Conservation (phyloP, 2,797 vertebrate genomes). For the Rousettus madagascariensis region DNA sequence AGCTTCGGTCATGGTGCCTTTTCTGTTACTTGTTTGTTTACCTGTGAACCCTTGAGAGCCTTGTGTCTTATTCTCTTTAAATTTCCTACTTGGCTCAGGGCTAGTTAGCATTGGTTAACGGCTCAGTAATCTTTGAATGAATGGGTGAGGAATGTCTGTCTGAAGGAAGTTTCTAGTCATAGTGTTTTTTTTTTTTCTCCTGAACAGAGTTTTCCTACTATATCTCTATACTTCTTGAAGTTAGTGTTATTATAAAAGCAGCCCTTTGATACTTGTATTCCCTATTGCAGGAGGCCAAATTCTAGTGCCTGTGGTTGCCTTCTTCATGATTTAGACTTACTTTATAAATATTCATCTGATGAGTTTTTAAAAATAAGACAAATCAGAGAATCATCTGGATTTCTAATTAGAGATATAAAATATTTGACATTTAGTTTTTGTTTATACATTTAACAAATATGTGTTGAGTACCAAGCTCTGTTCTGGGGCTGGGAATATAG, state of each 20-base stretch:
- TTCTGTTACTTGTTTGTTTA: not conserved
- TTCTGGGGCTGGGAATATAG: not conserved
- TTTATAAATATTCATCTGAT: constrained; percentile 23
- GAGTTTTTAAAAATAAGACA: not conserved
- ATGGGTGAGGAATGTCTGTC: not conserved
- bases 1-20: not conserved
- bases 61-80: not conserved
- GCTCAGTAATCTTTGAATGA: not conserved
- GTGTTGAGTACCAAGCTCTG: not conserved
- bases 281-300: not conserved
- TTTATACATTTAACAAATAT: constrained; percentile 18
- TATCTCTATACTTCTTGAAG: not conserved
- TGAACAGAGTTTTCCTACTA: not conserved
- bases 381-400: not conserved
- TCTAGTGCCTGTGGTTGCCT: not conserved
- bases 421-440: not conserved
- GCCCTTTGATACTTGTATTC: not conserved
- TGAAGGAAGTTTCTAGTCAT: not conserved
- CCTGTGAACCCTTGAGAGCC: not conserved
- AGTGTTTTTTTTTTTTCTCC: not conserved
- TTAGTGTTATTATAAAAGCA: constrained; percentile 23
- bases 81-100: not conserved
- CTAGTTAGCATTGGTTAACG: not conserved
- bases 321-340: not conserved
- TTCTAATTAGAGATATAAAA: constrained; percentile 37